Evolutionary conservation across 2,797 vertebrate genomes (phyloP).

Genomic region (Macrochelys suwanniensis): DNA sequence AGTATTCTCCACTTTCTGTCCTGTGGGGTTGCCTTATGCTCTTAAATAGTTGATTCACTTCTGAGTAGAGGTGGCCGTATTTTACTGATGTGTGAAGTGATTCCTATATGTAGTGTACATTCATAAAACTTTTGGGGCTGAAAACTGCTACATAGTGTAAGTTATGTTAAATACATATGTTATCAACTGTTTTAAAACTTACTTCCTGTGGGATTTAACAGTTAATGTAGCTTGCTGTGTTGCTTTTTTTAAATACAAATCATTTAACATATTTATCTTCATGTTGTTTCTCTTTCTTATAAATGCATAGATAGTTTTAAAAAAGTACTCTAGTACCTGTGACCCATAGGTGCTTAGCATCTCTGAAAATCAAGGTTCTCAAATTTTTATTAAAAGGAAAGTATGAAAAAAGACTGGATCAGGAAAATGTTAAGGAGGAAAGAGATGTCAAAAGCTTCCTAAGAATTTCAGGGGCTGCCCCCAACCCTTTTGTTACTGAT

Average conservation of each 20-base stretch:
- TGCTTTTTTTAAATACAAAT: neutral
- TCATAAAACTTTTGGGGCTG: neutral
- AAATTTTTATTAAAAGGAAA: neutral
- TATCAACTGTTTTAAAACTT: neutral
- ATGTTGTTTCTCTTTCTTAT: neutral
- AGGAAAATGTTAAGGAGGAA: neutral
- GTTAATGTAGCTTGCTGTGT: neutral
- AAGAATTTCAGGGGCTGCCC: neutral
- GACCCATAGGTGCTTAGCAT: fast-evolving
- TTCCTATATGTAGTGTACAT: neutral
- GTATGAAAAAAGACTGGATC: neutral
- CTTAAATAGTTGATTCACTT: neutral
- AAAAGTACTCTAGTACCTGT: fast-evolving
- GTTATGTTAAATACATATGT: neutral
- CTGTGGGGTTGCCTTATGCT: neutral
- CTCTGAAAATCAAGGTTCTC: neutral
- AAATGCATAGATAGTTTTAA: fast-evolving
- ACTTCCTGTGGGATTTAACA: neutral
- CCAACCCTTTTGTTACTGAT: neutral
- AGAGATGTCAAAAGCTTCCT: neutral
- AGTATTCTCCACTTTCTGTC: neutral
- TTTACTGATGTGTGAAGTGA: neutral
- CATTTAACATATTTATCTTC: neutral
- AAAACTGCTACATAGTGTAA: neutral
- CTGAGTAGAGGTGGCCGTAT: neutral